Evolutionary conservation across 2,797 vertebrate species (phyloP).

Genomic region (Karalla daura): DNA sequence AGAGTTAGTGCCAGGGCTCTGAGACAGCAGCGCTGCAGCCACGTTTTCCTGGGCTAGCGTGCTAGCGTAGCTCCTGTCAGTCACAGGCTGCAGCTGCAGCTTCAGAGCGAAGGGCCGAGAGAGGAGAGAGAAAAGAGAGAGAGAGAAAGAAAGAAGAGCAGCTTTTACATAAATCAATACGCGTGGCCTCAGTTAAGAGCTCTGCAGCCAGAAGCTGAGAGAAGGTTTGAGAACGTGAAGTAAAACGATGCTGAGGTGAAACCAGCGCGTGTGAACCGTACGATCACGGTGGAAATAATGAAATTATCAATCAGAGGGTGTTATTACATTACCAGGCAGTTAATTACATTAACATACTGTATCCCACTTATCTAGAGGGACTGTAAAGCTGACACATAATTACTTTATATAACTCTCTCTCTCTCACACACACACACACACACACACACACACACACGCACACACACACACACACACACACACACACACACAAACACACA

Average conservation of each 20-base stretch:
- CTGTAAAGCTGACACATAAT: constrained; percentile 15
- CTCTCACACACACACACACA: not conserved
- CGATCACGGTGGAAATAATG: constrained; percentile 12
- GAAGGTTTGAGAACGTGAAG: not conserved
- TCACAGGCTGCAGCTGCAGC: constrained; percentile 24
- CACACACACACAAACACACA: not conserved
- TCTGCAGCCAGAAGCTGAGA: not conserved
- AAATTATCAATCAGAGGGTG: constrained; percentile 16
- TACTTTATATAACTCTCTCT: not conserved
- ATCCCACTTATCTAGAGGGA: constrained; percentile 8
- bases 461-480: too few species aligned
- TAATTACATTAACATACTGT: constrained; percentile 41
- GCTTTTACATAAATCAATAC: constrained; percentile 32
- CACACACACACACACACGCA: not conserved
- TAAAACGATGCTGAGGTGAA: not conserved
- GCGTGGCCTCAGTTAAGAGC: not conserved
- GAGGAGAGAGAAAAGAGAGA: too few species aligned
- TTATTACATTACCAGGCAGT: constrained; percentile 32
- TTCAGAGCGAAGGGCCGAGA: too few species aligned
- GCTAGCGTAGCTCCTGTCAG: constrained; percentile 16
- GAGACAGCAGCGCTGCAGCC: not conserved
- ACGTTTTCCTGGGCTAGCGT: not conserved
- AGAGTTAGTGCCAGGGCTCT: not conserved
- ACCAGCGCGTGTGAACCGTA: not conserved
- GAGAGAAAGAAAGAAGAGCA: not conserved